Percentiles rank a stretch among this genome's conserved stretches.
These are phyloP conservation scores for Illadopsis cleaveri DNA, from an alignment of 2,113 vertebrate species.

Conservation along the genomic window DNA sequence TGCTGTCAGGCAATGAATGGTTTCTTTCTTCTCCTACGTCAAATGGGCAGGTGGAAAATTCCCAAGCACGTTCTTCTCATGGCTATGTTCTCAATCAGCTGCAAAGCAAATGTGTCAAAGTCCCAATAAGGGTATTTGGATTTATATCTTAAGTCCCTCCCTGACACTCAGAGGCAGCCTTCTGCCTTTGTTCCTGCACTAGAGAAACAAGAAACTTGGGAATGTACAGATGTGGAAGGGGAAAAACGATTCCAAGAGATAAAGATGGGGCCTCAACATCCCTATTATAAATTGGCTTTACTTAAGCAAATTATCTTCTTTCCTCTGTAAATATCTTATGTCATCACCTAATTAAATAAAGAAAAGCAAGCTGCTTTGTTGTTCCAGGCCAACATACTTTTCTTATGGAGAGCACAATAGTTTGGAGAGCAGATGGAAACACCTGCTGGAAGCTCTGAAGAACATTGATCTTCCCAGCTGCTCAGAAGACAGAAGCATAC, in stretches of 20 bases:
- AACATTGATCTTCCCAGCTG: neutral
- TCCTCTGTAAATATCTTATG: neutral
- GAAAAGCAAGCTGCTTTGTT: neutral
- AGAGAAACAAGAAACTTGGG: neutral
- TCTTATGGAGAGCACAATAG: neutral
- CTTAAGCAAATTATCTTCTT: neutral
- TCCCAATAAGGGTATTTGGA: neutral
- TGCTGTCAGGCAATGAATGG: neutral
- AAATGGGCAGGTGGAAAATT: constrained; percentile 45
- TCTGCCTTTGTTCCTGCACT: neutral
- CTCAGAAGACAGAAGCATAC: neutral
- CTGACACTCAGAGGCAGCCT: neutral
- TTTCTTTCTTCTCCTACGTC: constrained; percentile 3
- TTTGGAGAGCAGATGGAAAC: neutral
- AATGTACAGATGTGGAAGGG: neutral
- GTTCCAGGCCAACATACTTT: neutral
- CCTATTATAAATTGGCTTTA: neutral
- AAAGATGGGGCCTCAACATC: neutral
- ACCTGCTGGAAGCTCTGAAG: neutral
- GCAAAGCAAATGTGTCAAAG: neutral
- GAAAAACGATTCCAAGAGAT: neutral
- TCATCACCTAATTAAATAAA: neutral
- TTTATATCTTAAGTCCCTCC: neutral
- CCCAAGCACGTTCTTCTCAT: neutral
- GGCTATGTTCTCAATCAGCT: constrained; percentile 15